Conservation (phyloP, 2,797 vertebrate species). For the Sarcophilus harrisii region DNA sequence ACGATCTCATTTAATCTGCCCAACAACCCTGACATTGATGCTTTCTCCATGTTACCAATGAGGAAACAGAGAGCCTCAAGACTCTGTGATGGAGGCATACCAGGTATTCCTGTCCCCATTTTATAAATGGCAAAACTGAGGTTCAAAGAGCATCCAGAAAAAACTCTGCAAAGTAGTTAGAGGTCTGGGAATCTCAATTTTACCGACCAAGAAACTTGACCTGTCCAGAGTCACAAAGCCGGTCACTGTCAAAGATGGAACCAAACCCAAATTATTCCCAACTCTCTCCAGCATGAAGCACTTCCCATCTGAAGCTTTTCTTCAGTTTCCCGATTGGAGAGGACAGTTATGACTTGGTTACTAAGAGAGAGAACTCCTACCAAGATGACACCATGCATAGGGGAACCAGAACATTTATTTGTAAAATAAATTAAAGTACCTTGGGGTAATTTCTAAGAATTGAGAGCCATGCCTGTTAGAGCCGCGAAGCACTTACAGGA, state of each 20-base stretch:
- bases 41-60: neutral
- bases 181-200: neutral
- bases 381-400: neutral
- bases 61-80: neutral
- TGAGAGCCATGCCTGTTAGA: neutral
- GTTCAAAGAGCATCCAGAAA: neutral
- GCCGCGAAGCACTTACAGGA: neutral
- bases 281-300: fast-evolving
- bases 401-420: neutral
- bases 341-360: neutral
- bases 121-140: neutral
- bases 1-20: neutral
- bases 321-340: neutral
- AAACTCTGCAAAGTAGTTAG: neutral
- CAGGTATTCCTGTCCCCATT: neutral
- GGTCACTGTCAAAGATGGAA: neutral
- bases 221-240: neutral
- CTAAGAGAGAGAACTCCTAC: neutral
- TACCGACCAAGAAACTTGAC: neutral
- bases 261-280: neutral
- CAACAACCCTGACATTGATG: neutral
- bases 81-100: neutral
- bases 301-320: neutral
- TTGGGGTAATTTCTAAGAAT: constrained; percentile 20
- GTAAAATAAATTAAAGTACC: neutral